Evolutionary conservation across 2,113 vertebrate species (phyloP).

Genomic region (Guaruba guarouba): DNA sequence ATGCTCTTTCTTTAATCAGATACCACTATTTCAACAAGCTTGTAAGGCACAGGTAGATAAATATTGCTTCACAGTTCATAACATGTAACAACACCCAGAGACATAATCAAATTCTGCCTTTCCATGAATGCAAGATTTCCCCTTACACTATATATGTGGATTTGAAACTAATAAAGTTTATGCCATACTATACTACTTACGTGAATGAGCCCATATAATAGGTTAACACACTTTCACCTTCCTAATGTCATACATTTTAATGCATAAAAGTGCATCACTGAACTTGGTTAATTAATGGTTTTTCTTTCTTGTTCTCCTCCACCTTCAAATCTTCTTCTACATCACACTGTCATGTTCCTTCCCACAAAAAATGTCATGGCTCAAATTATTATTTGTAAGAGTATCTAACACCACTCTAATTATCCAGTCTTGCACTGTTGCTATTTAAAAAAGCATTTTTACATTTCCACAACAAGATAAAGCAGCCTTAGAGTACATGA

Average conservation of each 20-base stretch:
- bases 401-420: neutral
- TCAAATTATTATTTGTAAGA: neutral
- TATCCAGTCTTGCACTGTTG: neutral
- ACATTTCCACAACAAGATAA: neutral
- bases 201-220: neutral
- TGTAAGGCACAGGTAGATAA: neutral
- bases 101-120: neutral
- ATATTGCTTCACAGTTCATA: neutral
- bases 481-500: neutral
- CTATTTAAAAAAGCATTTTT: neutral
- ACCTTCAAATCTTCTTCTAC: neutral
- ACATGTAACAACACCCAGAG: neutral
- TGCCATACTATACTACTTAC: neutral
- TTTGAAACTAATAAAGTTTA: neutral
- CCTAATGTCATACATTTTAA: neutral
- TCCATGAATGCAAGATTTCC: fast-evolving
- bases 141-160: neutral
- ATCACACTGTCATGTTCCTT: neutral
- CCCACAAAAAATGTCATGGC: neutral
- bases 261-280: neutral
- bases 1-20: neutral
- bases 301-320: neutral
- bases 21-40: neutral
- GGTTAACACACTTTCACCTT: neutral
- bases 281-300: neutral